Evolutionary conservation across 2,113 vertebrate genomes (phyloP).

Genomic region (Crotalus tigris): DNA sequence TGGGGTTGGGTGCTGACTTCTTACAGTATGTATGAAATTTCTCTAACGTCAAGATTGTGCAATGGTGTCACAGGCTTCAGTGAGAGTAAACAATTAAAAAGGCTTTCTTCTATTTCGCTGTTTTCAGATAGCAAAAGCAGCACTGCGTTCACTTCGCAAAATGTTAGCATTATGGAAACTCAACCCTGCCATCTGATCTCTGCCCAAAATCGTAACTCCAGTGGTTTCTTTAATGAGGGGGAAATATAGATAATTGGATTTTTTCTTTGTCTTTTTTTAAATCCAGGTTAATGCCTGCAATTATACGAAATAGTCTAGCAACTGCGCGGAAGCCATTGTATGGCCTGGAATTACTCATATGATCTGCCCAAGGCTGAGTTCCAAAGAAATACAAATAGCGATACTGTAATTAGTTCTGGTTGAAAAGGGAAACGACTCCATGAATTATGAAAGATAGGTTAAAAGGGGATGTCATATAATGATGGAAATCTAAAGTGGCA

Average conservation of each 20-base stretch:
- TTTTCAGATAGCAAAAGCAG: slow-evolving; percentile 45
- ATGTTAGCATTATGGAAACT: slow-evolving; percentile 33
- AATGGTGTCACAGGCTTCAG: background rate
- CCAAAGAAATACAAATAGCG: slow-evolving; percentile 38
- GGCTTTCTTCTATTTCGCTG: slow-evolving; percentile 31
- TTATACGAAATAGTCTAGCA: slow-evolving; percentile 48
- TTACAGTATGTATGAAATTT: background rate
- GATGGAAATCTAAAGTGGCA: slow-evolving; percentile 16
- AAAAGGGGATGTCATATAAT: background rate
- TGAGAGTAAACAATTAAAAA: slow-evolving; percentile 16
- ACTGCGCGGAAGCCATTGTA: slow-evolving; percentile 10
- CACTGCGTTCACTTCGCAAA: slow-evolving; percentile 39
- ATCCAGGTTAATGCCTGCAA: slow-evolving; percentile 37
- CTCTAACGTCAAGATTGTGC: background rate
- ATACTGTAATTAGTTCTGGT: slow-evolving; percentile 51
- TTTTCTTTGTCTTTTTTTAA: slow-evolving; percentile 33
- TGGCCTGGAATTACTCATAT: slow-evolving; percentile 48
- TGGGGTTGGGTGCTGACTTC: too few species aligned
- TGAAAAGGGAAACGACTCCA: slow-evolving; percentile 15
- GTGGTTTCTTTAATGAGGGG: slow-evolving; percentile 50
- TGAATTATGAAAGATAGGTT: background rate
- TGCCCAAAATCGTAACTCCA: slow-evolving; percentile 24
- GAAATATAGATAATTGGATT: slow-evolving; percentile 32
- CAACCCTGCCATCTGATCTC: slow-evolving; percentile 39
- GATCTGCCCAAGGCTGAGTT: slow-evolving; percentile 40